Base-by-base conservation (phyloP, 2,888 invertebrate genomes). In the Tiliacea aurago region DNA sequence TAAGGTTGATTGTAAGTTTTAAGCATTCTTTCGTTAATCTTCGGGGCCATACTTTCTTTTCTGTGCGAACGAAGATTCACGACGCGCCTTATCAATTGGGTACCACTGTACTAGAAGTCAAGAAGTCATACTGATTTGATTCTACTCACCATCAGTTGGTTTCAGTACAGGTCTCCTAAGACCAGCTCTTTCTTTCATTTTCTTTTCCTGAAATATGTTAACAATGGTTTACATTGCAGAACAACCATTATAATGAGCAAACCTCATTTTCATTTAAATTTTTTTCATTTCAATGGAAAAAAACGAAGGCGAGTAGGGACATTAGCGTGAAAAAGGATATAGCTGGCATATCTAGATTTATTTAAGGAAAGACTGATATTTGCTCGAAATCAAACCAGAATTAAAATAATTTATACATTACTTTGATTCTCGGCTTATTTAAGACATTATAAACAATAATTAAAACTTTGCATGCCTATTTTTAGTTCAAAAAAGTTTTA, bases 121-220 rank as follows among this genome's bases (percentile, higher is more conserved):
- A n/a, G n/a, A n/a, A n/a, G n/a, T n/a, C 15, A 55, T 9, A n/a
- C n/a, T 33, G 10, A 37, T 37, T 45, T 15, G 9, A 18, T n/a
- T 55, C 10, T 20, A 67, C 79, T 55, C 20, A 80, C 80, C 78
- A 20, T 45, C 49, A 20, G 1, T 9, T 45, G n/a, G 3, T 47
- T 28, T 62, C 4, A 0, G 41, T 4, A 1, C 1, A 23, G 41
- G 45, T 65, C 0, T 49, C 2, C 2, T 33, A 1, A 6, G 3
- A 33, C n/a, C 45, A 13, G 37, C 51, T 18, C 18, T 70, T n/a
- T 70, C 56, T 33, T 70, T 59, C 74, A 83, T 81, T 59, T 61
- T 59, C 11, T 9, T 28, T 64, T 76, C 83, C 84, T 85, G 71
- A 56, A 81, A 83, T 41, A 18, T 9, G 2, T 45, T 33, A 58